phyloP scores from a whole-genome alignment of 2,113 vertebrate genomes.

The Pteruthius melanotis region DNA sequence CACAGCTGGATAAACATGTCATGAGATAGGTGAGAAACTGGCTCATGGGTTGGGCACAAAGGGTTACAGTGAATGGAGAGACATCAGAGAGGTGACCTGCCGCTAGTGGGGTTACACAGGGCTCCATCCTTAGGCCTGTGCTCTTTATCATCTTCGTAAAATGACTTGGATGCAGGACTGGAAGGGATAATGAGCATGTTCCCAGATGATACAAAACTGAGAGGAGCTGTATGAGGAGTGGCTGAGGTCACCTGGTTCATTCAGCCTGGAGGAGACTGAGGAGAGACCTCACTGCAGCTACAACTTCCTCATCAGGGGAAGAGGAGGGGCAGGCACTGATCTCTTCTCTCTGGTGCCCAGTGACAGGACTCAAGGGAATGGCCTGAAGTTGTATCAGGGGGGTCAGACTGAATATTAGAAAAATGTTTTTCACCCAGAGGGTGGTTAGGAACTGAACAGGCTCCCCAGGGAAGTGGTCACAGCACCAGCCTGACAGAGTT shows the following conservation, averaged over 20 bases:
- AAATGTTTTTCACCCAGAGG: not conserved
- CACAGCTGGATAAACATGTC: not conserved
- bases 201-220: not conserved
- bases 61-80: no score
- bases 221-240: fast-evolving
- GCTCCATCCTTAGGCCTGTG: not conserved
- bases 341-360: not conserved
- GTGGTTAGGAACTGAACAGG: not conserved
- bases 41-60: not conserved
- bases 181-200: not conserved
- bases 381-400: not conserved
- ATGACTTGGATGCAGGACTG: not conserved
- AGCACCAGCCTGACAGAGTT: not conserved
- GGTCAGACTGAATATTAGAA: not conserved
- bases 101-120: not conserved
- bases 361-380: fast-evolving
- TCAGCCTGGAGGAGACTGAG: not conserved
- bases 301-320: not conserved
- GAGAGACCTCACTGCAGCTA: fast-evolving
- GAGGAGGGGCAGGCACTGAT: not conserved
- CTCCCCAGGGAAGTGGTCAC: not conserved
- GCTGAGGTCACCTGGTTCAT: not conserved
- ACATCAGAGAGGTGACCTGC: not conserved
- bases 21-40: not conserved
- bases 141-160: not conserved